phyloP scores from a whole-genome alignment of 2,113 vertebrate species.

The Lasiurus cinereus region DNA sequence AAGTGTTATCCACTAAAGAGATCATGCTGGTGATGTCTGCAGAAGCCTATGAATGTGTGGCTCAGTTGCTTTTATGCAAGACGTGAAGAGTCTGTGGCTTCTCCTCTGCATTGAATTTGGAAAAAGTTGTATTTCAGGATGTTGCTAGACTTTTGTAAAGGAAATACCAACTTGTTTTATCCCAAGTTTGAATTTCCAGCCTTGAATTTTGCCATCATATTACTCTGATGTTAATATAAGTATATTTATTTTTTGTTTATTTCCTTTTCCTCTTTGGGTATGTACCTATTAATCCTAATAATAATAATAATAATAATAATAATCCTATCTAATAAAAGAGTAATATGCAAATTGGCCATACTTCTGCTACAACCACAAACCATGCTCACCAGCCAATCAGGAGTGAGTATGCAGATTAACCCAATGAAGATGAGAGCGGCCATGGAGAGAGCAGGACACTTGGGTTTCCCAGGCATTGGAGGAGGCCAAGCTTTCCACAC shows the following conservation, averaged over 20 bases:
- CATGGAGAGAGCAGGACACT: too few species aligned
- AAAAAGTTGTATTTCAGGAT: not conserved
- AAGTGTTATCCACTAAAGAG: constrained; percentile 10
- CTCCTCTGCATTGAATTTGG: not conserved
- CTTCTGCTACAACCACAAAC: too few species aligned
- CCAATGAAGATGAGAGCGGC: too few species aligned
- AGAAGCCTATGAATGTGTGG: not conserved
- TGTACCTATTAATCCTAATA: not conserved
- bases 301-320: not conserved
- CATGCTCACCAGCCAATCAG: too few species aligned
- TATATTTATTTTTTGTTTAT: not conserved
- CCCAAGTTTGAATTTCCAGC: rapidly evolving
- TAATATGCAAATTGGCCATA: too few species aligned
- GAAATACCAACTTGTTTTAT: not conserved
- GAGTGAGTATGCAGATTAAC: too few species aligned
- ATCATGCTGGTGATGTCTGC: not conserved
- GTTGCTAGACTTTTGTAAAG: not conserved
- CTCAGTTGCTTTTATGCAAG: constrained; percentile 32
- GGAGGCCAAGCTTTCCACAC: too few species aligned
- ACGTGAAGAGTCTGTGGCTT: rapidly evolving
- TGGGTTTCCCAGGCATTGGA: too few species aligned
- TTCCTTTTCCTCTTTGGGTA: not conserved
- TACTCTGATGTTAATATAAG: not conserved
- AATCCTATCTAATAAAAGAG: not conserved
- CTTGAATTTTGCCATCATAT: not conserved